Conservation (phyloP, 2,797 vertebrate genomes). For the Gymnoscopelus microlampas region DNA sequence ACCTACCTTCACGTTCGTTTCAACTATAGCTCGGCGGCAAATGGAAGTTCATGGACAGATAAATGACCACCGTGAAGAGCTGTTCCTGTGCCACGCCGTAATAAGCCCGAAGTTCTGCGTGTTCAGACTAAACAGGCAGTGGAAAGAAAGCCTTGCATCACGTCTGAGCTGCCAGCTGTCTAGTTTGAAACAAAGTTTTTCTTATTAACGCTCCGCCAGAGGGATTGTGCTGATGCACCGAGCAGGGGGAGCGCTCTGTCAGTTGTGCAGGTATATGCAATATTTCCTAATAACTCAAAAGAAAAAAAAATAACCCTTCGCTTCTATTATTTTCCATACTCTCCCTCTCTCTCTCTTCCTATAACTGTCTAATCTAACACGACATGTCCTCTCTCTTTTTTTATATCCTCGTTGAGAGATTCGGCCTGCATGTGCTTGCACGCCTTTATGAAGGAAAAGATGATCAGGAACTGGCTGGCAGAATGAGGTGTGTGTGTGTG, state of each 20-base stretch:
- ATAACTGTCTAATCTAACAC: slow-evolving; percentile 24
- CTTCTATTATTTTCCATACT: slow-evolving; percentile 38
- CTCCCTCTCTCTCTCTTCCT: slow-evolving; percentile 34
- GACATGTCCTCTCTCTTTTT: slow-evolving; percentile 19
- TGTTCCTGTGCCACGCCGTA: slow-evolving; percentile 4
- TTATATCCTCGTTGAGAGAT: slow-evolving; percentile 48
- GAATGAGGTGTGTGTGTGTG: slow-evolving; percentile 41
- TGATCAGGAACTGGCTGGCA: slow-evolving; percentile 52
- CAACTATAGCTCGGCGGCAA: no score
- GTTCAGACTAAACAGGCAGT: slow-evolving; percentile 53
- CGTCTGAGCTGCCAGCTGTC: slow-evolving; percentile 1
- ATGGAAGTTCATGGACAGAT: slow-evolving; percentile 5
- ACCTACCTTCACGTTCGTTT: no score
- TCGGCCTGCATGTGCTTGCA: slow-evolving; percentile 52
- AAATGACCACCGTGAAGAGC: not conserved
- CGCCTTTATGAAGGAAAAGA: slow-evolving; percentile 54
- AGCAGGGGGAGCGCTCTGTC: slow-evolving; percentile 44
- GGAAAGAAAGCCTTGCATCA: slow-evolving; percentile 61
- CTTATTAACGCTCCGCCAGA: slow-evolving; percentile 51
- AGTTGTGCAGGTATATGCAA: slow-evolving; percentile 45
- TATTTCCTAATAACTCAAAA: slow-evolving; percentile 46
- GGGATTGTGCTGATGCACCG: slow-evolving; percentile 53
- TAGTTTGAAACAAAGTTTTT: slow-evolving; percentile 37
- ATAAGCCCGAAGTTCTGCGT: slow-evolving; percentile 25
- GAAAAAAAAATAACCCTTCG: slow-evolving; percentile 31